Evolutionary conservation across 1,140 invertebrate species (phyloP), one percentile per base, ranked within the genome.

Genomic region (Agraylea sexmaculata): DNA sequence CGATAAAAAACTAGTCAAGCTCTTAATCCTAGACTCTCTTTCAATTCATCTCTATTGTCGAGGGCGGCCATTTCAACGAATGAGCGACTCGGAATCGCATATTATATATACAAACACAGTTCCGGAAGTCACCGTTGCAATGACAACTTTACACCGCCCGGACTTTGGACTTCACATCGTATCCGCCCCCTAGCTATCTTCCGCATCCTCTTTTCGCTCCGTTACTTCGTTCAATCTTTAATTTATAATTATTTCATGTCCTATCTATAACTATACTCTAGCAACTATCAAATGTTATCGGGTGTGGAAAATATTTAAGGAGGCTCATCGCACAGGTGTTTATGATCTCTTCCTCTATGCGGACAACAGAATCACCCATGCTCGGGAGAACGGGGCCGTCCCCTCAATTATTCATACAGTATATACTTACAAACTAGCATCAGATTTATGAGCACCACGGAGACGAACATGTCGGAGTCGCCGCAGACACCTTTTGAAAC

Each of bases 1-100:
- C 47, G 31, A 45, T 48, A 48, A 39, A 48, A 48, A 48, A 48
- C 46, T 48, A 48, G 46, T 38, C 46, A 47, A 47, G 46, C 46
- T 47, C 46, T 41, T 48, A 44, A 45, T 33, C 43, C 47, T 43
- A 41, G 40, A 41, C 40, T 36, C 37, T 34, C 40, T 30, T 42
- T 34, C 23, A 36, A 42, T 34, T 40, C 34, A 25, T 21, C 29
- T 23, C n/a, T n/a, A n/a, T n/a, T n/a, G n/a, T n/a, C n/a, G n/a
- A n/a, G n/a, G n/a, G n/a, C n/a, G n/a, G n/a, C n/a, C n/a, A n/a
- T n/a, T n/a, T n/a, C n/a, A n/a, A n/a, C n/a, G n/a, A n/a, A n/a
- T n/a, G n/a, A n/a, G n/a, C n/a, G n/a, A n/a, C n/a, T n/a, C n/a
- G n/a, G n/a, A n/a, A n/a, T n/a, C n/a, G n/a, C n/a, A n/a, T n/a